These are phyloP conservation scores for Hydrotaea cyrtoneurina DNA, from an alignment of 2,888 invertebrate genomes.

Conservation along the genomic window DNA sequence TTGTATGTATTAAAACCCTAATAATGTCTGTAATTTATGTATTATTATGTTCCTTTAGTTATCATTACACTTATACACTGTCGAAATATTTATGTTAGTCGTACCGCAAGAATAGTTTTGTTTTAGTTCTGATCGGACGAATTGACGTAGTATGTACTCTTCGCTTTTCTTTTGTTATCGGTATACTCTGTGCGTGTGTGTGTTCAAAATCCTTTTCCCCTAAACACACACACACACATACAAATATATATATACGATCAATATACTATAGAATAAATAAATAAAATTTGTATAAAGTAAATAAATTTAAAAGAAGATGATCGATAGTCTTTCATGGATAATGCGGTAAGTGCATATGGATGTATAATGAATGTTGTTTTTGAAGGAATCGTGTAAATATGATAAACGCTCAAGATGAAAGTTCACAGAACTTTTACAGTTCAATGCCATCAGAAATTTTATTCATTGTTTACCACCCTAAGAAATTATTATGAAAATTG, in stretches of 20 bases:
- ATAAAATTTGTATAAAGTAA: slow-evolving; percentile 18
- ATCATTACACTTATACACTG: not conserved
- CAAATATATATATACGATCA: not conserved
- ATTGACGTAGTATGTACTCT: not conserved
- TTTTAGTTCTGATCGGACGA: not conserved
- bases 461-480: no score
- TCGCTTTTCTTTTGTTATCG: not conserved
- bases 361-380: no score
- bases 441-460: no score
- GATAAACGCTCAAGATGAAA: no score
- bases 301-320: not conserved
- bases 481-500: no score
- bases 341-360: no score
- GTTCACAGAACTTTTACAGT: no score
- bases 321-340: no score
- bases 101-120: not conserved
- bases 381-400: no score
- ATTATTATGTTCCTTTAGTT: slow-evolving; percentile 35
- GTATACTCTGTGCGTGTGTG: not conserved
- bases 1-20: not conserved
- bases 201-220: not conserved
- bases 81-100: not conserved
- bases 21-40: not conserved
- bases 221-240: not conserved
- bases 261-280: not conserved